These are phyloP conservation scores for Pantherophis vulpinus DNA, from an alignment of 2,797 vertebrate species.

Conservation along the genomic window DNA sequence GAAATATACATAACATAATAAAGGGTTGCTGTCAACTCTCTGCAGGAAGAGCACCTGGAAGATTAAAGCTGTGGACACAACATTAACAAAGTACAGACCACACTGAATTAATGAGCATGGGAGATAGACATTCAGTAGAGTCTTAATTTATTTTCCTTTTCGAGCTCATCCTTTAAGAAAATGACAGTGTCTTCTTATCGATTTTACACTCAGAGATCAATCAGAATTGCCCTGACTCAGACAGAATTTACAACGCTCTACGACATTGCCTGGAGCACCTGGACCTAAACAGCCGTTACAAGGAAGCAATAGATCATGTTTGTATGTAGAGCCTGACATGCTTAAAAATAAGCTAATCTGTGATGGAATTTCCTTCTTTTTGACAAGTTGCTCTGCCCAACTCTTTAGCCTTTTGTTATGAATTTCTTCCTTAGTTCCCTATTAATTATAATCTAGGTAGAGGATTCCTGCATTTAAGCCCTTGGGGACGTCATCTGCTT, in stretches of 20 bases:
- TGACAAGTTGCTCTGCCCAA: slow-evolving; percentile 83
- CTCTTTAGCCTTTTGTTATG: slow-evolving; percentile 74
- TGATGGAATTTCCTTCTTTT: slow-evolving; percentile 85
- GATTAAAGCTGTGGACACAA: slow-evolving; percentile 86
- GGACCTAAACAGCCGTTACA: slow-evolving; percentile 80
- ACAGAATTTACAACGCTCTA: slow-evolving; percentile 91
- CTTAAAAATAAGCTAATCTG: slow-evolving; percentile 96
- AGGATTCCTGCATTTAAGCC: slow-evolving; percentile 78
- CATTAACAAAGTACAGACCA: slow-evolving; percentile 88
- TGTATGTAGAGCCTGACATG: slow-evolving; percentile 81
- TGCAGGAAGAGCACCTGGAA: slow-evolving; percentile 82
- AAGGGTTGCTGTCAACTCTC: slow-evolving; percentile 76
- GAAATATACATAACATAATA: slow-evolving; percentile 87
- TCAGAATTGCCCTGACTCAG: slow-evolving; percentile 97
- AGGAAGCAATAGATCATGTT: slow-evolving; percentile 84
- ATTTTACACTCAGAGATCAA: slow-evolving; percentile 99
- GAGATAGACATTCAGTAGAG: slow-evolving; percentile 87
- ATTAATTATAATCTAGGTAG: slow-evolving; percentile 79
- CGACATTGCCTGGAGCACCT: slow-evolving; percentile 76
- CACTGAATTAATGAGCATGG: slow-evolving; percentile 88
- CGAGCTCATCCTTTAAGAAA: slow-evolving; percentile 98
- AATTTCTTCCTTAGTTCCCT: slow-evolving; percentile 74
- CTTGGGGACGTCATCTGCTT: slow-evolving; percentile 79
- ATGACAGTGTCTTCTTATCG: slow-evolving; percentile 99
- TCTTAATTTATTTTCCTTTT: slow-evolving; percentile 98